Conservation (phyloP, 2,888 invertebrate genomes). For the Diogma glabrata region DNA sequence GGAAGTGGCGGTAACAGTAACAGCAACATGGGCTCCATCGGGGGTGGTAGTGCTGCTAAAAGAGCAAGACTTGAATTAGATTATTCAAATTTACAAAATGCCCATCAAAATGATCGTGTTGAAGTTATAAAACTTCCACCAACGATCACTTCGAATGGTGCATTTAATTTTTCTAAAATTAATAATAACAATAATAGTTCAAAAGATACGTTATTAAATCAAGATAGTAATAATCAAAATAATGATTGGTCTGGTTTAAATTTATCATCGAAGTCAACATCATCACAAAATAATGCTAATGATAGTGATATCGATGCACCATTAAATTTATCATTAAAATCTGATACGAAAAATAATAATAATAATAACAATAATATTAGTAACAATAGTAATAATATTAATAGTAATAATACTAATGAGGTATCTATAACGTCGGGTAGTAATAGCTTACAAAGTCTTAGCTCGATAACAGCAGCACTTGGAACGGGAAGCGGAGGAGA, state of each 20-base stretch:
- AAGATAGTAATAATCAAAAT: slow-evolving; percentile 17
- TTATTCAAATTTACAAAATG: slow-evolving; percentile 30
- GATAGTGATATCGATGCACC: slow-evolving; percentile 60
- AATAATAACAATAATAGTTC: slow-evolving; percentile 5
- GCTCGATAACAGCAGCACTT: slow-evolving; percentile 35
- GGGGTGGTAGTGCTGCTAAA: slow-evolving; percentile 36
- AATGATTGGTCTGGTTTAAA: slow-evolving; percentile 26
- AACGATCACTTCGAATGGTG: slow-evolving; percentile 46
- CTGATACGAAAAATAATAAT: slow-evolving; percentile 33
- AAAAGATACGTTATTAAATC: slow-evolving; percentile 28
- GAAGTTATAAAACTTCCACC: slow-evolving; percentile 73
- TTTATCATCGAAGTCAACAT: slow-evolving; percentile 30
- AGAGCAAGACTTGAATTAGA: slow-evolving; percentile 37
- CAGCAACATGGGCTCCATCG: background rate
- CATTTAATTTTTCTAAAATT: slow-evolving; percentile 32
- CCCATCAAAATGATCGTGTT: slow-evolving; percentile 49
- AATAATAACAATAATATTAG: slow-evolving; percentile 22
- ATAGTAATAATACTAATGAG: slow-evolving; percentile 15
- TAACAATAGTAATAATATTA: slow-evolving; percentile 15
- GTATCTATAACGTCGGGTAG: slow-evolving; percentile 14
- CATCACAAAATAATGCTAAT: slow-evolving; percentile 29
- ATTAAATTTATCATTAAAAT: slow-evolving; percentile 72
- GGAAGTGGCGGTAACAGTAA: background rate
- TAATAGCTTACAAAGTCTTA: slow-evolving; percentile 35
- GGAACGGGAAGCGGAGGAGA: slow-evolving; percentile 28